Evolutionary conservation across 2,888 invertebrate species (phyloP).

Genomic region (Pseudolycoriella hygida): DNA sequence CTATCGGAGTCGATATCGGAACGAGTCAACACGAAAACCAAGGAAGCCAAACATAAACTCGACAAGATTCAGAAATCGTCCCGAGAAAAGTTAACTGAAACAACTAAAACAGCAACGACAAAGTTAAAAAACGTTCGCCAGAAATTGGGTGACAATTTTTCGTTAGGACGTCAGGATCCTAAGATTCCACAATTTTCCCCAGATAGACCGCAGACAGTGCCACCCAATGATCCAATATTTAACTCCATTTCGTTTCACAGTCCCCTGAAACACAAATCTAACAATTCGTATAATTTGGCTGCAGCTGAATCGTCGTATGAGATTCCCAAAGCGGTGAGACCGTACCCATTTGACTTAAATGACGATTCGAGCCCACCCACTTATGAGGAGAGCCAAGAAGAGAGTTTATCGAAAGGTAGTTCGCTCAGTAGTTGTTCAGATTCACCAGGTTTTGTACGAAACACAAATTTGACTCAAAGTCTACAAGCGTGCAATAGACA

Average conservation of each 20-base stretch:
- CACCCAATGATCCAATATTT: conserved; percentile 25
- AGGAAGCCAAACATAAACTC: conserved; percentile 24
- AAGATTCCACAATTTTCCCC: conserved; percentile 13
- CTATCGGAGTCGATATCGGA: conserved; percentile 26
- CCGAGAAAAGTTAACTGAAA: conserved; percentile 21
- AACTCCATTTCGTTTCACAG: conserved; percentile 25
- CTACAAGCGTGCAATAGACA: conserved; percentile 3
- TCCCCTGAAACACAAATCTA: conserved; percentile 19
- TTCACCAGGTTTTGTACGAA: conserved; percentile 4
- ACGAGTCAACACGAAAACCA: conserved; percentile 23
- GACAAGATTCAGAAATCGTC: conserved; percentile 26
- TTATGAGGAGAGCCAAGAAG: background rate
- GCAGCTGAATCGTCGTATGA: conserved; percentile 20
- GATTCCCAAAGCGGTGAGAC: conserved; percentile 19
- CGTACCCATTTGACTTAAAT: conserved; percentile 9
- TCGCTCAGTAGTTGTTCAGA: background rate
- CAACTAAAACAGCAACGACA: conserved; percentile 13
- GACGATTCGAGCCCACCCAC: too few species aligned
- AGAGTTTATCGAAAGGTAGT: background rate
- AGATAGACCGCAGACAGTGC: conserved; percentile 25
- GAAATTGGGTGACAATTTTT: conserved; percentile 12
- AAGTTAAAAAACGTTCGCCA: conserved; percentile 20
- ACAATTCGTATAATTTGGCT: conserved; percentile 17
- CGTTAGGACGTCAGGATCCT: conserved; percentile 13
- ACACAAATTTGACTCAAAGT: conserved; percentile 9